Percentiles rank a stretch among this genome's conserved stretches.
Evolutionary conservation across 2,797 vertebrate species (phyloP).

Genomic region (Dallia pectoralis): DNA sequence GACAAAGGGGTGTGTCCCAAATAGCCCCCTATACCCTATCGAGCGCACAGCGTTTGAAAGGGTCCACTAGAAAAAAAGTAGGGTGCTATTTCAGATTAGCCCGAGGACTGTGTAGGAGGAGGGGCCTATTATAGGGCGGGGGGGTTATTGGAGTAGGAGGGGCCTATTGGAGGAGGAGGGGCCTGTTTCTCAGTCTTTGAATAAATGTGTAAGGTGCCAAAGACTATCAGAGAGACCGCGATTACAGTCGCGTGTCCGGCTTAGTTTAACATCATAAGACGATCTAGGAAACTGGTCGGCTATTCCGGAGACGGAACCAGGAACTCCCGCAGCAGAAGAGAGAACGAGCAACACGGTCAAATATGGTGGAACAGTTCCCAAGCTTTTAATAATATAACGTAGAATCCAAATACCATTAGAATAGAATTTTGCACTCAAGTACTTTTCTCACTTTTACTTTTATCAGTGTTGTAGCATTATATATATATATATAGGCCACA

Average conservation of each 20-base stretch:
- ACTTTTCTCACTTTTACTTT: slow-evolving; percentile 10
- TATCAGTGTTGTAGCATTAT: background rate
- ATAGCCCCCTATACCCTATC: background rate
- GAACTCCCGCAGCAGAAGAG: background rate
- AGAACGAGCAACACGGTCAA: no score
- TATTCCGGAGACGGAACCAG: slow-evolving; percentile 18
- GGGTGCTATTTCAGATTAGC: background rate
- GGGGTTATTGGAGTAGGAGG: no score
- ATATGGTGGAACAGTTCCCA: slow-evolving; percentile 1
- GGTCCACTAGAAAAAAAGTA: background rate
- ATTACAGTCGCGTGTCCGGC: background rate
- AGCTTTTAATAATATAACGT: background rate
- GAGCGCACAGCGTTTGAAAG: background rate
- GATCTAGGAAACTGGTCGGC: background rate
- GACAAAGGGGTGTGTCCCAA: background rate
- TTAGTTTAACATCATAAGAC: slow-evolving; percentile 10
- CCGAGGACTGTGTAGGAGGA: background rate
- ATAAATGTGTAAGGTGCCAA: slow-evolving; percentile 35
- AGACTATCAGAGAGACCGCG: slow-evolving; percentile 8
- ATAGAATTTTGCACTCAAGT: background rate
- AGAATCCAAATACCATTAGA: slow-evolving; percentile 15
- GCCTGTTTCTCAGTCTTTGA: background rate
- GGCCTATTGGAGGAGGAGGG: background rate
- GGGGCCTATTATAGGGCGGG: background rate
- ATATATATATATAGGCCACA: slow-evolving; percentile 14